Evolutionary conservation across 1,140 invertebrate species (phyloP), one percentile per base, ranked within the genome.

Genomic region (Pararge aegeria): DNA sequence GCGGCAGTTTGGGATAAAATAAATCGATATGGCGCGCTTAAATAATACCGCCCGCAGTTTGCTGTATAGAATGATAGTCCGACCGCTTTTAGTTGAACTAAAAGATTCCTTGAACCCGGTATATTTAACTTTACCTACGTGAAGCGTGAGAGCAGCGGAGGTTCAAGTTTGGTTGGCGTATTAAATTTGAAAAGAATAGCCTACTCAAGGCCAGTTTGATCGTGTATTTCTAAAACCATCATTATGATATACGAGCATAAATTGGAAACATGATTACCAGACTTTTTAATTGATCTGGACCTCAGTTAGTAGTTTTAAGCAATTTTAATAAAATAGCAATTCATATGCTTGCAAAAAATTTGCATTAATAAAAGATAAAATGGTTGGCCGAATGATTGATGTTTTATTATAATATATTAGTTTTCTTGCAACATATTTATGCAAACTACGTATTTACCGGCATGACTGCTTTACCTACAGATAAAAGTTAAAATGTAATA

Each of bases 41-140:
- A 73, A 83, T 85, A 85, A 83, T 87, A 86, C 86, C 83, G 80
- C 84, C 84, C 81, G 86, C 75, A 78, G 82, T 77, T 80, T 74
- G 68, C 64, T 72, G 62, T 64, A 62, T 78, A 68, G 73, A 78
- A 73, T 61, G 64, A 64, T 57, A 63, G 56, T 61, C 59, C 62
- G 67, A 77, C 78, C 77, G 79, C 10, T 64, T 62, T 70, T 64
- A 61, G 73, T 75, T 72, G 68, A 68, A 66, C 64, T 56, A 50
- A 53, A 62, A 55, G 69, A 51, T 62, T 76, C 56, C 37, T 58
- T 54, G 15, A 59, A 38, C 30, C 12, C 34, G 24, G 29, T 37
- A 50, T 37, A 38, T 57, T 67, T 56, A 66, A 66, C 60, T 64
- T 62, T 30, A 54, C 64, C 62, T 50, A 34, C 37, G 56, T 48